Base-by-base conservation (phyloP, 2,113 vertebrate species). In the rat (Rattus norvegicus) region DNA sequence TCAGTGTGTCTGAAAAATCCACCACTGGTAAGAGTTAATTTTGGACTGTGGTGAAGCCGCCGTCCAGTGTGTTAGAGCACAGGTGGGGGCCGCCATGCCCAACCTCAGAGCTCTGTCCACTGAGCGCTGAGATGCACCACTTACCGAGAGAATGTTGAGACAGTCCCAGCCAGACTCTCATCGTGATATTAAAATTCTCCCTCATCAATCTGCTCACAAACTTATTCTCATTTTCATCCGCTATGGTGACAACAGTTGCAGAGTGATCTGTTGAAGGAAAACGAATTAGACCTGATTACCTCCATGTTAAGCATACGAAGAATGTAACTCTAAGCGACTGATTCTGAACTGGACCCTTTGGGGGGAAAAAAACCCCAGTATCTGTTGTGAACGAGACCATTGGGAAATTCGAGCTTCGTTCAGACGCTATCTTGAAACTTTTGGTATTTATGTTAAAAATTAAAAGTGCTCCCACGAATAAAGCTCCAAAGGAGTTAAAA, bases 131-230 rank as follows among this genome's bases (percentile, higher is more conserved):
- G 8, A 12, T 9, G n/a, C 39, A n/a, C 49, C 96, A 94, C 98
- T 98, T 98, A 99, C 99, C 99, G 5, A 98, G 86, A 63, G 95
- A 5, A 90, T 97, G 95, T 0, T 98, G 90, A 80, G 95, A 92
- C 69, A 99, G 95, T 54, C 98, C 99, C 86, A 99, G 99, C 99
- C 99, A 99, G 1, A 99, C 98, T 0, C 98, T 99, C 87, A 92
- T 98, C 86, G 99, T 99, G 97, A 99, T 99, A 65, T 99, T 98
- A 63, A 98, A 98, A 52, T 99, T 98, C 36, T 99, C 97, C 19
- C 91, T 97, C 80, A 99, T 96, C 95, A 99, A 98, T 70, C 89
- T 97, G 7, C 98, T 98, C 96, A 99, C 99, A 97, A 99, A 99
- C 76, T 98, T 98, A 92, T 99, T 99, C 98, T 99, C 99, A 76